phyloP scores from a whole-genome alignment of 2,888 invertebrate species.

The Aporophyla lueneburgensis region DNA sequence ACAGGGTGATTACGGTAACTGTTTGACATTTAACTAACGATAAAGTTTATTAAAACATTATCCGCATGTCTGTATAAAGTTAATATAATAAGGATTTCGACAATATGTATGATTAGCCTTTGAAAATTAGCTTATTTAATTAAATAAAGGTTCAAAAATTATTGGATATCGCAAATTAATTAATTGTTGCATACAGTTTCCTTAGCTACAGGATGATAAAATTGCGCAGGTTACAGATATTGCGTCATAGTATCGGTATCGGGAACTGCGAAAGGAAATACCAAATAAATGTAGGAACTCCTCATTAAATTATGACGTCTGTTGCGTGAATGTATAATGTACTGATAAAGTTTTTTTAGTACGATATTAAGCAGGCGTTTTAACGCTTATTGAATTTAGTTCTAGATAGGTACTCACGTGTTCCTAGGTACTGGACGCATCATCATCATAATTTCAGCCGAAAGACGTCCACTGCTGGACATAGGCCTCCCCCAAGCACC shows the following conservation, averaged over 20 bases:
- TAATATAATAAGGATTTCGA: neutral
- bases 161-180: constrained; percentile 7
- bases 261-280: constrained; percentile 30
- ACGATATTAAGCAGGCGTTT: neutral
- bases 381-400: neutral
- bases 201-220: constrained; percentile 33
- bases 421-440: neutral
- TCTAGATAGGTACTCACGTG: neutral
- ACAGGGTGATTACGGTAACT: no score
- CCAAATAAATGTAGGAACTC: neutral
- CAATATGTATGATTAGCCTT: no score
- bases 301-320: constrained; percentile 19
- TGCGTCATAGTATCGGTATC: constrained; percentile 6
- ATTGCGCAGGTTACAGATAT: neutral
- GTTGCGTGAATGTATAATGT: neutral
- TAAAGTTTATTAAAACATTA: neutral
- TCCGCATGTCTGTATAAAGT: neutral
- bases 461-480: no score
- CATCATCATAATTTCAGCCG: no score
- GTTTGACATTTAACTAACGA: neutral
- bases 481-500: no score
- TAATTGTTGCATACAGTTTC: constrained; percentile 26
- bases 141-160: neutral
- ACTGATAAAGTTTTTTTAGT: neutral
- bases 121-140: neutral